Base-by-base conservation (phyloP, 2,888 invertebrate species). In the Drosophila testacea region DNA sequence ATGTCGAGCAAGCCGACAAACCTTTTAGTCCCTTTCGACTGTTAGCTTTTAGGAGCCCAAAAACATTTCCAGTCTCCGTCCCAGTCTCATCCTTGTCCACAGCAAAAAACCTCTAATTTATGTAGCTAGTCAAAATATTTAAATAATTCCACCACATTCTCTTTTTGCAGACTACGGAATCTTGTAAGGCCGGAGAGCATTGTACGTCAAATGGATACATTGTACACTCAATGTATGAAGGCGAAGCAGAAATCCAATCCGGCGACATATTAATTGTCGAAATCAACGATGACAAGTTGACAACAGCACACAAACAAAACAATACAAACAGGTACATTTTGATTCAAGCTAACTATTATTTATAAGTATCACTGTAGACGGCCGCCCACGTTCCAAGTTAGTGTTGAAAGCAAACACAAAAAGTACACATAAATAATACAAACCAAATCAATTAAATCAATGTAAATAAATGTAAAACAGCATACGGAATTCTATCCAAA, bases 191-290 rank as follows among this genome's bases (percentile, higher is more conserved):
- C 41, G 93, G 93, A 69, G 72, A 73, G 73, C 94, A 94, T 77
- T 95, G 95, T 82, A 93, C 93, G 77, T 94, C 94, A 77, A 93
- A 94, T 92, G 93, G 94, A 81, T 93, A 94, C 76, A 94, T 94
- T 94, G 81, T 93, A 94, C 76, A 94, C 94, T 22, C 22, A 22
- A 22, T 22, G 68, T 95, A 95, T 95, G 95, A 95, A 88, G 95
- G 95, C 50, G 93, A 94, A 68, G 94, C 94, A 38, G 95, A 95
- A 92, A 95, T 95, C 79, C 95, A 95, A 92, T 95, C 95, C 76
- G 95, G 95, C 16, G 95, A 95, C 92, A 95, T 95, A 80, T 94
- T 95, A 80, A 94, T 95, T 90, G 95, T 95, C 50, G 94, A 95
- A 92, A 95, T 95, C 92, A 95, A 95, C 83, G 95, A 95, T 92